Evolutionary conservation across 2,888 invertebrate genomes (phyloP), one percentile per base, ranked within the genome.

Genomic region (Drosophila neotestacea): DNA sequence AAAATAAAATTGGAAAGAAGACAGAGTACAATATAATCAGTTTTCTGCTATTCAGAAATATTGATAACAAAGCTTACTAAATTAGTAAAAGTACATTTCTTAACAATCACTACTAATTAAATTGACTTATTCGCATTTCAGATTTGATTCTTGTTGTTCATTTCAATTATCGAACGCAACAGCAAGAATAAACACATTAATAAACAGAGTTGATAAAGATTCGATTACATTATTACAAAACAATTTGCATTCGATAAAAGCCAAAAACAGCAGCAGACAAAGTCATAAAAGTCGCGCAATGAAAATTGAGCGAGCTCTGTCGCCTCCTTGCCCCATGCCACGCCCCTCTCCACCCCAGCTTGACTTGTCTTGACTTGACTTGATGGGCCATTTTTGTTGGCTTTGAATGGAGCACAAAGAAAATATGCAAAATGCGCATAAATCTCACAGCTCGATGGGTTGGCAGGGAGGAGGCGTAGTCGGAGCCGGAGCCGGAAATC

Each of bases 371-470:
- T 39, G 34, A 22, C 41, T 51, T 55, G 56, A 47, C 58, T 62
- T 58, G 70, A 74, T 77, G 76, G 76, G 70, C 79, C 66, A 66
- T 70, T 74, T 74, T 54, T 60, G 75, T 48, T 78, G 69, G 70
- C 70, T 82, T 80, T 62, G 72, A 71, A 74, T 59, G 69, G 56
- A 64, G 66, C 64, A 74, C 66, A 72, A 55, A 64, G 61, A 71
- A 88, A 86, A 86, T 88, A 88, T 88, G 88, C 84, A 84, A 85
- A 88, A 88, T 78, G 79, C 79, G 79, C 86, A 85, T 85, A 85
- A 88, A 85, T 88, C 88, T 86, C 79, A 65, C 61, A 70, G 70
- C 73, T 70, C 73, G 73, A 73, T 75, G 69, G 60, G 11, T 50
- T 28, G 56, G 10, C 28, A 28, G 3, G 30, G 47, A 9, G 4